These are phyloP conservation scores for Limenitis camilla DNA, from an alignment of 2,888 invertebrate genomes.

Conservation along the genomic window DNA sequence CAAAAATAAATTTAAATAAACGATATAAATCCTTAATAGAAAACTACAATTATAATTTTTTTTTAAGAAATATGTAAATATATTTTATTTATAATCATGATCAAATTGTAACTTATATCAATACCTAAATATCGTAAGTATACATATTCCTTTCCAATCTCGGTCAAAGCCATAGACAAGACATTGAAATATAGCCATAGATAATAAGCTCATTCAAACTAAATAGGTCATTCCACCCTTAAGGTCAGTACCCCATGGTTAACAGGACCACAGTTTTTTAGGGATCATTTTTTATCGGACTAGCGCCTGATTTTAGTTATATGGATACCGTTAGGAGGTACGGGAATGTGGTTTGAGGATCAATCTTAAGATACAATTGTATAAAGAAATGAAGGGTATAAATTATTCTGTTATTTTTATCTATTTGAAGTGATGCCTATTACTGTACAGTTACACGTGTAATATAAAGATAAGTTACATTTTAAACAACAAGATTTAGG, in stretches of 20 bases:
- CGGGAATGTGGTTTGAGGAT: constrained; percentile 32
- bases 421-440: not conserved
- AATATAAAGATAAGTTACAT: too few species aligned
- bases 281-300: constrained; percentile 67
- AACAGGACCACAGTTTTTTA: constrained; percentile 69
- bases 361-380: constrained; percentile 31
- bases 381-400: not conserved
- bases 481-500: too few species aligned
- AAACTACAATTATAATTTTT: too few species aligned
- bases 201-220: constrained; percentile 63
- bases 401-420: not conserved
- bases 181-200: constrained; percentile 21
- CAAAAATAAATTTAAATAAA: too few species aligned
- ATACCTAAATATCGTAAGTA: constrained; percentile 6
- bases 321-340: constrained; percentile 59
- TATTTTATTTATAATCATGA: too few species aligned
- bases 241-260: constrained; percentile 60
- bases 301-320: constrained; percentile 59
- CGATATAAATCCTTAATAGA: too few species aligned
- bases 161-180: constrained; percentile 14
- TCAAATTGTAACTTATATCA: too few species aligned
- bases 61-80: too few species aligned
- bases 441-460: too few species aligned
- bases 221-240: constrained; percentile 71
- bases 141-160: constrained; percentile 1